Evolutionary conservation across 2,888 invertebrate species (phyloP), one percentile per base, ranked within the genome.

Genomic region (Frankliniella intonsa): DNA sequence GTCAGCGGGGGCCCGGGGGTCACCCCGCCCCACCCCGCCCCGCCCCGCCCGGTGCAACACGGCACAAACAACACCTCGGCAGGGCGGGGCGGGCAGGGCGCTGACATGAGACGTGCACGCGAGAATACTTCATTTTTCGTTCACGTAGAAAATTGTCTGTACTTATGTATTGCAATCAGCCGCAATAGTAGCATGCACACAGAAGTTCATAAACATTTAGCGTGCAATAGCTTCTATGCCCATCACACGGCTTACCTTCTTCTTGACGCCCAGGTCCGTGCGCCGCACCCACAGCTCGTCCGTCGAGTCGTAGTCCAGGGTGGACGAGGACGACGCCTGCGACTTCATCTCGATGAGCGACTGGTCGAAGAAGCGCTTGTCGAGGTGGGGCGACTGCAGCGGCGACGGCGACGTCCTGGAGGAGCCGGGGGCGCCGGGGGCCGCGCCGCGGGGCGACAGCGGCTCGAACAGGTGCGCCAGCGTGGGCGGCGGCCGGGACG

Each of bases 301-400:
- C 69, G 88, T 89, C 9, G 89, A 90, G 84, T 88, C 88, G 84
- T 89, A 89, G 85, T 92, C 92, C 80, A 92, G 87, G 0, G 92
- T 91, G 79, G 90, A 89, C 82, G 89, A 88, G 85, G 91, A 92
- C 84, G 92, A 92, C n/a, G 92, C 92, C 82, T 91, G 91, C 85
- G 92, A 93, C 87, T 94, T 93, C 88, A 95, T 94, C 88, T 94
- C 94, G 85, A 95, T 92, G 84, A 95, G 89, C 84, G 94, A 94
- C 85, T 93, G 93, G 88, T 95, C 95, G 87, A 95, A 95, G 89
- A 94, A 95, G 84, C 93, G 90, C 86, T 93, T 93, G 88, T 95
- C 94, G 84, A 93, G 90, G 88, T 95, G 95, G 3, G 92, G 93
- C 86, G 91, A 90, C 50, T 89, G 89, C 83, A 90, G 86, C 3